Evolutionary conservation across 2,888 invertebrate species (phyloP).

Genomic region (Muscina levida): DNA sequence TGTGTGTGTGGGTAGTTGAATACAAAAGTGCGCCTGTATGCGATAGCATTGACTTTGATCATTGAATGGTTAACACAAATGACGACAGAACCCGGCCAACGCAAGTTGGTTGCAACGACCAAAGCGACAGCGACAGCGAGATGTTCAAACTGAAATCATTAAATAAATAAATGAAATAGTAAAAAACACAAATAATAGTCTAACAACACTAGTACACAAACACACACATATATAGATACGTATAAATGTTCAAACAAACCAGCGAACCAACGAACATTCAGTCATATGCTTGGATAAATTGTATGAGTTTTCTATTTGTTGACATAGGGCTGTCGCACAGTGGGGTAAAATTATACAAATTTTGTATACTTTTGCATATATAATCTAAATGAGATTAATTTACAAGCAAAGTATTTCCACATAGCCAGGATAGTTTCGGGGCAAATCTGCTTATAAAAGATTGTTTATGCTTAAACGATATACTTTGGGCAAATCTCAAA

Average conservation of each 20-base stretch:
- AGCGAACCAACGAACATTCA: background rate
- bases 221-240: background rate
- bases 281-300: background rate
- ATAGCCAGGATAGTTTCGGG: too few relatives aligned
- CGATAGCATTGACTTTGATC: slow-evolving; percentile 47
- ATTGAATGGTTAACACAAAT: slow-evolving; percentile 16
- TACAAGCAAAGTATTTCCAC: too few relatives aligned
- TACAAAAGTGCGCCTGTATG: background rate
- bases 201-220: background rate
- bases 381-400: too few relatives aligned
- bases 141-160: slow-evolving; percentile 16
- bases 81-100: background rate
- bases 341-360: too few relatives aligned
- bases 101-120: too few relatives aligned
- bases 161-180: slow-evolving; percentile 48
- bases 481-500: too few relatives aligned
- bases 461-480: too few relatives aligned
- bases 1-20: background rate
- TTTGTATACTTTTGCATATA: too few relatives aligned
- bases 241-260: background rate
- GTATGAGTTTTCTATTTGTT: background rate
- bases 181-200: slow-evolving; percentile 23
- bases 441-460: too few relatives aligned
- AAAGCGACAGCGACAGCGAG: too few relatives aligned
- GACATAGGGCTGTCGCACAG: slow-evolving; percentile 7